Percentiles rank a stretch among this genome's conserved stretches.
These are phyloP conservation scores for Choreutis nemorana DNA, from an alignment of 2,888 invertebrate genomes.

Conservation along the genomic window DNA sequence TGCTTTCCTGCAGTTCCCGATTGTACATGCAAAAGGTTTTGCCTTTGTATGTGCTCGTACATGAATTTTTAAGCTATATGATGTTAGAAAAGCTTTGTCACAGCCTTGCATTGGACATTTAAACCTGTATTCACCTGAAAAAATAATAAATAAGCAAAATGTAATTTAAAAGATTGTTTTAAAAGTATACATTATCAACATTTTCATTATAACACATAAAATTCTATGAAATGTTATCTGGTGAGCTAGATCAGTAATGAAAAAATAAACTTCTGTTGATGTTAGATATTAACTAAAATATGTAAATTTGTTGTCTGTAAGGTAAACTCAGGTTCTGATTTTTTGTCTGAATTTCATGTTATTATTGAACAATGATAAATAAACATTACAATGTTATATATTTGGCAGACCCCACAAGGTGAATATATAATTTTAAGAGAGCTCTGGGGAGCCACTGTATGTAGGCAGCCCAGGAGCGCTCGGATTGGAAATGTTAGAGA, in stretches of 20 bases:
- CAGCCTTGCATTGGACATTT: conserved; percentile 88
- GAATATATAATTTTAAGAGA: too few species aligned
- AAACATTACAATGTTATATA: too few species aligned
- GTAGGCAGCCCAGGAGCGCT: too few species aligned
- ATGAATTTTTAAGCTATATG: conserved; percentile 94
- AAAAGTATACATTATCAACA: background rate
- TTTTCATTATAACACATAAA: background rate
- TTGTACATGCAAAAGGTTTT: conserved; percentile 89
- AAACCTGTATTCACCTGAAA: conserved; percentile 91
- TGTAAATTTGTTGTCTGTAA: too few species aligned
- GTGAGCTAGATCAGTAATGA: background rate
- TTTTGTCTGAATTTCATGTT: too few species aligned
- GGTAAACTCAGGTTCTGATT: too few species aligned
- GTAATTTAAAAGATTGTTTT: background rate
- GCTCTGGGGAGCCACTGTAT: too few species aligned
- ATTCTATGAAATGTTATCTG: conserved; percentile 4
- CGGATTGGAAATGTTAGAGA: too few species aligned
- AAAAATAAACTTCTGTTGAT: too few species aligned
- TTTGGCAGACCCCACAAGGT: too few species aligned
- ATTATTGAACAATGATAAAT: too few species aligned
- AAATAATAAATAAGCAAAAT: conserved; percentile 1
- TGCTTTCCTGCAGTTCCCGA: conserved; percentile 86
- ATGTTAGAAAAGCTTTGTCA: conserved; percentile 92
- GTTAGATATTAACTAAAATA: too few species aligned
- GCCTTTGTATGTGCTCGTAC: conserved; percentile 91